phyloP scores from a whole-genome alignment of 2,797 vertebrate genomes.

The Enteromius paludinosus region DNA sequence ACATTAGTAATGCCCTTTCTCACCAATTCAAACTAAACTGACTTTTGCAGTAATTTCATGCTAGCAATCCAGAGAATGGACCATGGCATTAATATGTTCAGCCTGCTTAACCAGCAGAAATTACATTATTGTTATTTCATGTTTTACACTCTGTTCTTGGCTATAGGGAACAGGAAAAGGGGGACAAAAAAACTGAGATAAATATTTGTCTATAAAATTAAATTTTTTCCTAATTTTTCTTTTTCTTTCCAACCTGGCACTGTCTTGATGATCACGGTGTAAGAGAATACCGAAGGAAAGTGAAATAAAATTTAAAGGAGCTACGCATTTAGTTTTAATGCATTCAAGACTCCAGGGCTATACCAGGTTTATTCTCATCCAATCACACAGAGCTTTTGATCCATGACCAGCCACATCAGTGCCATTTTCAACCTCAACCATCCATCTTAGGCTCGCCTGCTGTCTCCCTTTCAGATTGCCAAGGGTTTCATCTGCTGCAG shows the following conservation, averaged over 20 bases:
- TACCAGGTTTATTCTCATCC: conserved; percentile 70
- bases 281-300: conserved; percentile 62
- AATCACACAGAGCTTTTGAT: conserved; percentile 69
- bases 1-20: conserved; percentile 17
- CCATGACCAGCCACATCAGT: conserved; percentile 75
- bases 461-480: conserved; percentile 10
- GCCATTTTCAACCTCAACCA: conserved; percentile 66
- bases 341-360: conserved; percentile 62
- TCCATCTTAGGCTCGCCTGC: conserved; percentile 51
- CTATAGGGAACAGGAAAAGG: background rate
- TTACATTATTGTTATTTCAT: conserved; percentile 1
- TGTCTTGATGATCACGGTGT: conserved; percentile 39
- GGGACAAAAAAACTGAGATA: background rate
- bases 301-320: conserved; percentile 54
- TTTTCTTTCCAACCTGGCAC: conserved; percentile 41
- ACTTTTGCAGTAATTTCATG: conserved; percentile 6
- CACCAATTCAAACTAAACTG: conserved; percentile 19
- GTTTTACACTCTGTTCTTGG: conserved; percentile 9
- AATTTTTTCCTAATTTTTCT: conserved; percentile 29
- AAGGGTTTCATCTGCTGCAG: conserved; percentile 6
- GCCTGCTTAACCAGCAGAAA: conserved; percentile 11
- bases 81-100: conserved; percentile 9
- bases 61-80: conserved; percentile 6
- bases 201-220: background rate
- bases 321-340: conserved; percentile 66